A percentile compares a stretch with the other conserved stretches of the same genome.
phyloP scores from a whole-genome alignment of 2,888 invertebrate genomes.

The Troides helena region DNA sequence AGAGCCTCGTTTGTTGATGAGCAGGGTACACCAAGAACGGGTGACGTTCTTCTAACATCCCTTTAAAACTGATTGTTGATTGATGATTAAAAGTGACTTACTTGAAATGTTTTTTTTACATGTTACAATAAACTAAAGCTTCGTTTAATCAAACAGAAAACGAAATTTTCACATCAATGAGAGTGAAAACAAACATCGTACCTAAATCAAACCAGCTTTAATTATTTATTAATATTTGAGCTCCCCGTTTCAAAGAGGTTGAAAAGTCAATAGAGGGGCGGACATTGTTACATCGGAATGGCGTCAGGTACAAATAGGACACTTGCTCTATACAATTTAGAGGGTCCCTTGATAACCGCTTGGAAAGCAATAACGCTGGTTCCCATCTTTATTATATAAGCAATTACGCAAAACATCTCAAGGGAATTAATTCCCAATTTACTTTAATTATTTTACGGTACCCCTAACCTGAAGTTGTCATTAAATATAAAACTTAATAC shows the following conservation, averaged over 20 bases:
- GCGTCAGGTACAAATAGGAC: conserved; percentile 15
- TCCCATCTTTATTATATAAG: conserved; percentile 2
- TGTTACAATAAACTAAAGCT: no score
- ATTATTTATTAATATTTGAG: background rate
- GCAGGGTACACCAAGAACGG: no score
- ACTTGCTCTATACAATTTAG: conserved; percentile 10
- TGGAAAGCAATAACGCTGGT: conserved; percentile 9
- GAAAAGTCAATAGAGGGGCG: conserved; percentile 11
- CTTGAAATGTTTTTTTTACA: no score
- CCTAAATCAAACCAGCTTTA: background rate
- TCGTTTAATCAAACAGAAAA: background rate
- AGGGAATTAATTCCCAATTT: background rate
- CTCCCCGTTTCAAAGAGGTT: background rate
- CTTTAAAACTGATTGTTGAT: no score
- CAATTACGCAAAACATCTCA: conserved; percentile 1
- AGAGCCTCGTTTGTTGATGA: no score
- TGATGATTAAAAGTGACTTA: no score
- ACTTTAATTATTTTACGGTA: background rate
- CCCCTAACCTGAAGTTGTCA: background rate
- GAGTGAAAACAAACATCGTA: background rate
- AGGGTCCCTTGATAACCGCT: conserved; percentile 15
- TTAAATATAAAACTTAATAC: no score
- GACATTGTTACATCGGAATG: conserved; percentile 10
- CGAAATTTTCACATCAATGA: background rate
- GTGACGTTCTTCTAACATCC: no score